Percentiles rank a stretch among this genome's conserved stretches.
Evolutionary conservation across 2,888 invertebrate genomes (phyloP).

Genomic region (Acronicta alni): DNA sequence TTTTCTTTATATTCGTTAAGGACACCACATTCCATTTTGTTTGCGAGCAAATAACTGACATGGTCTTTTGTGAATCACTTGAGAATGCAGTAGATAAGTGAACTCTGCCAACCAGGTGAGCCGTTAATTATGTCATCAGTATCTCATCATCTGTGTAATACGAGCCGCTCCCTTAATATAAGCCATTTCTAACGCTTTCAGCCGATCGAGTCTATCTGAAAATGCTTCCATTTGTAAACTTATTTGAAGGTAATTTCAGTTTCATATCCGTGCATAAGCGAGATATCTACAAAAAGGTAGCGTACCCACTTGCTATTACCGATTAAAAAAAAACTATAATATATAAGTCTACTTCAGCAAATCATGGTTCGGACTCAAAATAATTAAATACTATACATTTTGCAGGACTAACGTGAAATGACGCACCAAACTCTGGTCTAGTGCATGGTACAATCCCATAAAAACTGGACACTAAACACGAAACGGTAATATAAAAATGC

Average conservation of each 20-base stretch:
- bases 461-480: too few species aligned
- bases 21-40: slow-evolving; percentile 29
- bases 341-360: too few species aligned
- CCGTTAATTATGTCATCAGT: slow-evolving; percentile 30
- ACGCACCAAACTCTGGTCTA: too few species aligned
- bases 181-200: slow-evolving; percentile 28
- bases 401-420: too few species aligned
- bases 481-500: too few species aligned
- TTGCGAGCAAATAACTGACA: slow-evolving; percentile 18
- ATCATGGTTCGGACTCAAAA: too few species aligned
- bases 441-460: too few species aligned
- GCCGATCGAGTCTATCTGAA: slow-evolving; percentile 22
- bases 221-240: slow-evolving; percentile 38
- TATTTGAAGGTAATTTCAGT: slow-evolving; percentile 32
- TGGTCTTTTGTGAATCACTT: slow-evolving; percentile 6
- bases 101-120: slow-evolving; percentile 10
- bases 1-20: slow-evolving; percentile 62
- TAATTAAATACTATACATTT: too few species aligned
- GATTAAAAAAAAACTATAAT: not conserved
- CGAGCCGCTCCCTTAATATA: slow-evolving; percentile 16
- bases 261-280: slow-evolving; percentile 8
- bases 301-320: too few species aligned
- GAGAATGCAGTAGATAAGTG: slow-evolving; percentile 6
- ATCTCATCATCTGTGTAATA: slow-evolving; percentile 26
- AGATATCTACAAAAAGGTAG: not conserved